Evolutionary conservation across 2,888 invertebrate genomes (phyloP), one percentile per base, ranked within the genome.

Genomic region (Pasiphila rectangulata): DNA sequence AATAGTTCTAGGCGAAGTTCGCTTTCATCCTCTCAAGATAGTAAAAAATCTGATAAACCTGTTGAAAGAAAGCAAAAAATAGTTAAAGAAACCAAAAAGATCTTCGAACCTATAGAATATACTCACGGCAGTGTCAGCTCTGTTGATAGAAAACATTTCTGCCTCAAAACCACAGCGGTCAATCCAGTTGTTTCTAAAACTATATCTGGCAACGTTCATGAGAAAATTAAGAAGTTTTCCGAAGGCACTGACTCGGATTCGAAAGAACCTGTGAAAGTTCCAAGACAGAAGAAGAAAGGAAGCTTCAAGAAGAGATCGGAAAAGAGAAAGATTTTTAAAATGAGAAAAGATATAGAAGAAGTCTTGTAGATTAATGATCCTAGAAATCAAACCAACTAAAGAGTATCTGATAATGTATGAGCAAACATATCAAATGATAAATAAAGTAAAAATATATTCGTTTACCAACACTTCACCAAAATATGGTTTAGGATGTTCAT

Each of bases 281-380:
- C 83, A 1, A 72, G 80, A 46, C 76, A 73, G 50, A 70, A 79
- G 56, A 72, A 80, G 61, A 72, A 75, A 46, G 61, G 69, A n/a
- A 84, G 79, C 52, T 75, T 83, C 17, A 84, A 78, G 47, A 79
- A 69, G 46, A 73, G 71, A 61, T 75, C 79, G 0, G 80, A 81
- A 7, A 79, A 72, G 32, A 77, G 68, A 44, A 82, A 73, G 51
- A 74, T 83, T 42, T 74, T 75, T 12, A 75, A 71, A 53, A 84
- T 88, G 80, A 78, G 64, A 46, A 85, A 84, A 57, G 88, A 88
- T 39, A 56, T 88, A 3, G 88, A 88, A 67, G 85, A 84, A 68
- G 63, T 78, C 1, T 52, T 86, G 36, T 87, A 81, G 65, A 57
- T 12, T 5, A 17, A 12, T 1, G 10, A 20, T 6, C 7, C 21